Conservation (phyloP, 2,113 vertebrate genomes). For the Fulmarus glacialis region DNA sequence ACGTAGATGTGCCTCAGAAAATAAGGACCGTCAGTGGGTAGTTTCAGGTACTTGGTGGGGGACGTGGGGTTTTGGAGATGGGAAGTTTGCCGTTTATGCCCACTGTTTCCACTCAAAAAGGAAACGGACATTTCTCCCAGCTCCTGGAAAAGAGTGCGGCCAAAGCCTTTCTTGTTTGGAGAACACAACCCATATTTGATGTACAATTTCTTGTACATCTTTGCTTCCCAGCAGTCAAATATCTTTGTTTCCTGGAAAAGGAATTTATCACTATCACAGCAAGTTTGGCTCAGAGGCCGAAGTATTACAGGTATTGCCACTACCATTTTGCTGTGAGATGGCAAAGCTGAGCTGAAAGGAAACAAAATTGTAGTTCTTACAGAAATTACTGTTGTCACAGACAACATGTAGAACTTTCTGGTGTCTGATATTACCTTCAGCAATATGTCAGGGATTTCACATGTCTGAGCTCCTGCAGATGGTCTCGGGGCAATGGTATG, state of each 20-base stretch:
- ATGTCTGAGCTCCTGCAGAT: not conserved
- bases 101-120: not conserved
- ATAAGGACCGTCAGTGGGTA: accelerated
- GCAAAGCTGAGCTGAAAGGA: not conserved
- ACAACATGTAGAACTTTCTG: not conserved
- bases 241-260: not conserved
- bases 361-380: not conserved
- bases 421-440: not conserved
- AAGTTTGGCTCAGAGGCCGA: not conserved
- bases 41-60: not conserved
- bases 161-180: not conserved
- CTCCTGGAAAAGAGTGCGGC: not conserved
- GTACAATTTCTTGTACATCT: not conserved
- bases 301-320: not conserved
- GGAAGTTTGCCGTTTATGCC: not conserved
- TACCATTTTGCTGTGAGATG: not conserved
- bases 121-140: accelerated
- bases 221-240: not conserved
- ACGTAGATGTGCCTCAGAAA: accelerated
- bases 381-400: not conserved
- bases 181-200: not conserved
- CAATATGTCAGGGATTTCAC: not conserved
- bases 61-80: not conserved
- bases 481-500: not conserved
- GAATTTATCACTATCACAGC: not conserved